These are phyloP conservation scores for Arctopsyche grandis DNA, from an alignment of 1,140 invertebrate genomes.

Conservation along the genomic window DNA sequence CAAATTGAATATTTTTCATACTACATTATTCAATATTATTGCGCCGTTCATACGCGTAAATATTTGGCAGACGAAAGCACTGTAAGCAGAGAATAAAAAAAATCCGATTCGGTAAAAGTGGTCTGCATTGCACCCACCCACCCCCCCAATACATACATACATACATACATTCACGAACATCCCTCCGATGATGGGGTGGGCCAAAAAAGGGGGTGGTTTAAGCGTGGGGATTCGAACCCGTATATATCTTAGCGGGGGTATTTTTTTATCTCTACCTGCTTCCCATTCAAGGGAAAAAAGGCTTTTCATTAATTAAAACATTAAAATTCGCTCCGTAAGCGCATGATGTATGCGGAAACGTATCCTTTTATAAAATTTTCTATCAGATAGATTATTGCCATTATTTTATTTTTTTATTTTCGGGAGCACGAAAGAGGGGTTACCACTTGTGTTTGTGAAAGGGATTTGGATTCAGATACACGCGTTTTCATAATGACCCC, in stretches of 20 bases:
- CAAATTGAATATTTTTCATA: constrained; percentile 46
- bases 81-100: constrained; percentile 40
- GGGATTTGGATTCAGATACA: constrained; percentile 24
- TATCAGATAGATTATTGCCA: constrained; percentile 53
- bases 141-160: constrained; percentile 33
- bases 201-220: constrained; percentile 5
- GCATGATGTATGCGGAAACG: constrained; percentile 48
- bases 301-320: constrained; percentile 56
- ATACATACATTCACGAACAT: no score
- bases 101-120: constrained; percentile 46
- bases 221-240: constrained; percentile 32
- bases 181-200: constrained; percentile 31
- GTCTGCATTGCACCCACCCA: constrained; percentile 33
- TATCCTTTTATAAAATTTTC: constrained; percentile 47
- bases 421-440: constrained; percentile 2
- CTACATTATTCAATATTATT: constrained; percentile 51
- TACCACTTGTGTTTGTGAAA: constrained; percentile 31
- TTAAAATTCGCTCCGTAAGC: constrained; percentile 48
- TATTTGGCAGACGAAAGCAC: constrained; percentile 42
- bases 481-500: constrained; percentile 30
- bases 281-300: constrained; percentile 46
- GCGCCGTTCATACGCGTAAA: constrained; percentile 46
- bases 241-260: constrained; percentile 39
- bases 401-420: constrained; percentile 26
- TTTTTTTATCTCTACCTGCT: constrained; percentile 42